Conservation (phyloP, 2,888 invertebrate genomes). For the Cremastobaeus sp. region DNA sequence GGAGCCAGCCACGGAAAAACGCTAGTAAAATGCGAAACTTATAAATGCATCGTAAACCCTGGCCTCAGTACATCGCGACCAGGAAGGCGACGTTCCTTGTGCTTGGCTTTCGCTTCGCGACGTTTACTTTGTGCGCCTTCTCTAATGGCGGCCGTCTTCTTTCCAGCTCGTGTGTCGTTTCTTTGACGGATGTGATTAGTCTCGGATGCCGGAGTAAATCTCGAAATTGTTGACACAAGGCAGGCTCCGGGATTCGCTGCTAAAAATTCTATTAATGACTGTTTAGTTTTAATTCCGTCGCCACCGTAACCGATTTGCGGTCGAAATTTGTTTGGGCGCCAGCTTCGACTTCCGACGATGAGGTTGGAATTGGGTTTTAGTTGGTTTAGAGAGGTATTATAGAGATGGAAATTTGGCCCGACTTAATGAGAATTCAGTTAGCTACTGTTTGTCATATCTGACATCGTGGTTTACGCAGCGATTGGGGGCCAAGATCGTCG, state of each 20-base stretch:
- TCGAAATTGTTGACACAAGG: no score
- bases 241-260: no score
- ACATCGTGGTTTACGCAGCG: slow-evolving; percentile 21
- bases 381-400: slow-evolving; percentile 39
- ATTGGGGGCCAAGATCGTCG: background rate
- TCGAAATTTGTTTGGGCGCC: no score
- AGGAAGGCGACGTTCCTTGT: slow-evolving; percentile 16
- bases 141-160: slow-evolving; percentile 22
- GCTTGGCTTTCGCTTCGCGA: slow-evolving; percentile 11
- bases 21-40: slow-evolving; percentile 48
- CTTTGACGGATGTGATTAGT: background rate
- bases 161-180: slow-evolving; percentile 4
- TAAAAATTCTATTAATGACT: no score
- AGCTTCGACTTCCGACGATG: slow-evolving; percentile 24
- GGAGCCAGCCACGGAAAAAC: slow-evolving; percentile 45
- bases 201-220: no score
- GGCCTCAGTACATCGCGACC: no score
- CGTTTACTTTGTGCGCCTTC: slow-evolving; percentile 18
- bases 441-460: slow-evolving; percentile 46
- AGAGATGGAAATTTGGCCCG: slow-evolving; percentile 37
- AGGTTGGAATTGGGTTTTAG: slow-evolving; percentile 43
- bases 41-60: no score
- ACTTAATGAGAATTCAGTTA: slow-evolving; percentile 51
- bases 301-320: no score
- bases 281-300: no score